Evolutionary conservation across 1,140 invertebrate genomes (phyloP).

Genomic region (Calliphora vicina): DNA sequence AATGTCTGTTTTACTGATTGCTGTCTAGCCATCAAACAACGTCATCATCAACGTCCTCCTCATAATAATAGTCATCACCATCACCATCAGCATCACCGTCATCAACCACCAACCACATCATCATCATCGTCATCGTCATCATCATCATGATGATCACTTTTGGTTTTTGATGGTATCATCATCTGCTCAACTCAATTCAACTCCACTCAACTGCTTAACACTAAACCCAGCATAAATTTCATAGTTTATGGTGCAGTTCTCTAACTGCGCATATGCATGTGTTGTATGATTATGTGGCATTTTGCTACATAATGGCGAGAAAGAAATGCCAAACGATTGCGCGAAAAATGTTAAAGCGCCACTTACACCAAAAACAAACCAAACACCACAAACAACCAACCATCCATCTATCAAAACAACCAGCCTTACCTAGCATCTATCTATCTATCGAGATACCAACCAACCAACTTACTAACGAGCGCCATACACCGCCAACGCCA

Average conservation of each 20-base stretch:
- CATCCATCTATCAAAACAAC: not conserved
- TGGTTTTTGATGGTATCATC: constrained; percentile 19
- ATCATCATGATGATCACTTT: not conserved
- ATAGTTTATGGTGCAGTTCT: not conserved
- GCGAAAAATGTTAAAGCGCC: constrained; percentile 30
- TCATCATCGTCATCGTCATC: not conserved
- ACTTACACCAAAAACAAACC: not conserved
- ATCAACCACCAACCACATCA: not conserved
- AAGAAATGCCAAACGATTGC: constrained; percentile 16
- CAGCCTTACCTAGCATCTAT: not conserved
- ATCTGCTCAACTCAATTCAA: not conserved
- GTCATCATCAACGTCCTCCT: constrained; percentile 26
- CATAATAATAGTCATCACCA: constrained; percentile 17
- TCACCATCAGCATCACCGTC: not conserved
- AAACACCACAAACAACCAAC: not conserved
- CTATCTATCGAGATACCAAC: not conserved
- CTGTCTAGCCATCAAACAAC: constrained; percentile 33
- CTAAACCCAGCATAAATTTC: not conserved
- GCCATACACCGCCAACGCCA: constrained; percentile 7
- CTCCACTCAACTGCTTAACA: not conserved
- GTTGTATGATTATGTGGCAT: not conserved
- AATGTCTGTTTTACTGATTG: constrained; percentile 23
- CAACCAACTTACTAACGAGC: constrained; percentile 15
- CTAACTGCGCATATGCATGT: not conserved
- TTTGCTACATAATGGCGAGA: not conserved